Evolutionary conservation across 1,140 invertebrate species (phyloP).

Genomic region (Onthophagus taurus): DNA sequence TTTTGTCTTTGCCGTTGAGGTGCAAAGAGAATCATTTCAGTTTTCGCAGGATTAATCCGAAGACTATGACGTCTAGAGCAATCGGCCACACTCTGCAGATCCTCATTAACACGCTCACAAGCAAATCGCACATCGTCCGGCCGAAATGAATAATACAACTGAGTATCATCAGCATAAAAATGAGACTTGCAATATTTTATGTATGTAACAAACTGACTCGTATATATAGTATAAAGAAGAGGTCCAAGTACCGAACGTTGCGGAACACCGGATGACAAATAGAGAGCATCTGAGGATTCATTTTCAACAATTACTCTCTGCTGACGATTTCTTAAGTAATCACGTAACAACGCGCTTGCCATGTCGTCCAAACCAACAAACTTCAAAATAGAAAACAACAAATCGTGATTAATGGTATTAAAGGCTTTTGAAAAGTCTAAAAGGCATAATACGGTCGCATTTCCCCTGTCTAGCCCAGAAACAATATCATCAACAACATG

Average conservation of each 20-base stretch:
- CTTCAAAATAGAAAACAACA: background rate
- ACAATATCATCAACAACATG: conserved; percentile 33
- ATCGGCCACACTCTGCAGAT: no score
- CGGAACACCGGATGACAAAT: background rate
- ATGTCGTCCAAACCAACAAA: background rate
- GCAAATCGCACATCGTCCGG: no score
- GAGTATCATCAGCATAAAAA: no score
- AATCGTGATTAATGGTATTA: conserved; percentile 8
- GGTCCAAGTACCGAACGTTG: background rate
- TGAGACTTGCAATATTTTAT: no score
- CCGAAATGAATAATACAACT: no score
- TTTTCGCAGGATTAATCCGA: no score
- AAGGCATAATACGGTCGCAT: conserved; percentile 26
- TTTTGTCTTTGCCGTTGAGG: no score
- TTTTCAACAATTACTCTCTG: background rate
- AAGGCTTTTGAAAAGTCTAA: conserved; percentile 32
- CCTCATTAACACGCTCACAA: no score
- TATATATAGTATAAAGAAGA: background rate
- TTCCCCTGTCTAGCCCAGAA: conserved; percentile 20
- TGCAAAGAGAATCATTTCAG: no score
- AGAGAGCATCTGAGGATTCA: background rate
- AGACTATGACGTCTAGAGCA: no score
- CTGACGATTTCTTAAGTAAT: background rate
- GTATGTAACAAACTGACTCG: no score
- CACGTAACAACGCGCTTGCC: background rate